Evolutionary conservation across 2,797 vertebrate genomes (phyloP), one percentile per base, ranked within the genome.

Genomic region (Helarctos malayanus): DNA sequence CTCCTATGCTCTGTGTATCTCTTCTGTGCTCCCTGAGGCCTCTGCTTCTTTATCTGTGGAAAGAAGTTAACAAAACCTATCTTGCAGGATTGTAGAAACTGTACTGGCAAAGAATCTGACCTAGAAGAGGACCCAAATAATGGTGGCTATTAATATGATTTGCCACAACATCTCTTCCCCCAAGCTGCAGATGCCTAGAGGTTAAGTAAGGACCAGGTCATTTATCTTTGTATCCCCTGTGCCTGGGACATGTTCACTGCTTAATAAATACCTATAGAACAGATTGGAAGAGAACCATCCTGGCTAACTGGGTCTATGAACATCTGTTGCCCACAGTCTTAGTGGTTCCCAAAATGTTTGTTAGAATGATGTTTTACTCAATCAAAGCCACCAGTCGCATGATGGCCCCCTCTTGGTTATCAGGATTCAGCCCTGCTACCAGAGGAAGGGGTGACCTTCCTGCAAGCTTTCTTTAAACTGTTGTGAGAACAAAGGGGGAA

Each of bases 371-470:
- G 49, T 69, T 80, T 38, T 8, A 73, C 35, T 83, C 25, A 6
- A 18, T n/a, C 57, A 49, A 56, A 85, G 82, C 35, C 35, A 73
- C 47, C 54, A 95, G 45, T 41, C n/a, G 12, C 69, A 4, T 25
- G 29, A 47, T 41, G 23, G 54, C 78, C 82, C 68, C 56, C 35
- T 86, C 84, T 86, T 82, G n/a, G 87, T 83, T 65, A 57, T 59
- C 1, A 7, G 71, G 71, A 83, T 35, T 49, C 13, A 45, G 61
- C 29, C 23, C 49, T 45, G 52, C n/a, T 45, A 35, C 68, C 19
- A 84, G 54, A 81, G 13, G 68, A 93, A 91, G 12, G 25, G 11
- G 54, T 81, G 71, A 90, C 54, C 81, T 84, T 95, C 90, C 35
- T 27, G 9, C 15, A 96, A 75, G 7, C 14, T 73, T 78, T 18